Evolutionary conservation across 2,888 invertebrate genomes (phyloP).

Genomic region (Pheosia gnoma): DNA sequence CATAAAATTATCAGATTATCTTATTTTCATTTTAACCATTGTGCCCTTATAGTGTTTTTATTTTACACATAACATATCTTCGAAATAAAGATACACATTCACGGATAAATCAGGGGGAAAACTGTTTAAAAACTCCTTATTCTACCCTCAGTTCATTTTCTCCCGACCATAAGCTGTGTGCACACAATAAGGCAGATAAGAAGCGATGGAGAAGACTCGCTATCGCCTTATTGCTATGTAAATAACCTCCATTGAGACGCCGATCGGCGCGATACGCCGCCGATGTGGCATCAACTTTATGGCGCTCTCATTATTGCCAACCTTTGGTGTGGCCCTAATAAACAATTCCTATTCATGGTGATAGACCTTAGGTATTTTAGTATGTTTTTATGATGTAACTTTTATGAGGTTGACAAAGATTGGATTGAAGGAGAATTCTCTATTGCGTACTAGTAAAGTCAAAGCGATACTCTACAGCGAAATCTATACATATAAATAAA

Average conservation of each 20-base stretch:
- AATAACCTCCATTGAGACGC: constrained; percentile 78
- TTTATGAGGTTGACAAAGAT: constrained; percentile 14
- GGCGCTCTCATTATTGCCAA: constrained; percentile 55
- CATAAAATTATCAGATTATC: too few species aligned
- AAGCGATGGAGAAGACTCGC: constrained; percentile 60
- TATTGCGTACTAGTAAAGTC: neutral
- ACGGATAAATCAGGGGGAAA: constrained; percentile 61
- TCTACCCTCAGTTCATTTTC: constrained; percentile 71
- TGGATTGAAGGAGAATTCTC: neutral
- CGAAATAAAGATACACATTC: constrained; percentile 46
- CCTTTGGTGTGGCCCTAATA: constrained; percentile 32
- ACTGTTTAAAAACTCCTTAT: constrained; percentile 72
- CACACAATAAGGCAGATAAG: constrained; percentile 78
- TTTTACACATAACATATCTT: neutral
- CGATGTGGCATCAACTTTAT: constrained; percentile 78
- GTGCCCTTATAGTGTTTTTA: too few species aligned
- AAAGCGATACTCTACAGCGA: too few species aligned
- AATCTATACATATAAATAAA: too few species aligned
- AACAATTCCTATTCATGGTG: constrained; percentile 42
- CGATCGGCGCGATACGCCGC: constrained; percentile 73
- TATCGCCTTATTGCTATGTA: constrained; percentile 81
- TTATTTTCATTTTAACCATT: too few species aligned
- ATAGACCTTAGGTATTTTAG: constrained; percentile 41
- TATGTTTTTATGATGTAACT: constrained; percentile 31
- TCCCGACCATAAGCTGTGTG: constrained; percentile 74